phyloP scores from a whole-genome alignment of 2,888 invertebrate genomes.

The Lasiommata megera region DNA sequence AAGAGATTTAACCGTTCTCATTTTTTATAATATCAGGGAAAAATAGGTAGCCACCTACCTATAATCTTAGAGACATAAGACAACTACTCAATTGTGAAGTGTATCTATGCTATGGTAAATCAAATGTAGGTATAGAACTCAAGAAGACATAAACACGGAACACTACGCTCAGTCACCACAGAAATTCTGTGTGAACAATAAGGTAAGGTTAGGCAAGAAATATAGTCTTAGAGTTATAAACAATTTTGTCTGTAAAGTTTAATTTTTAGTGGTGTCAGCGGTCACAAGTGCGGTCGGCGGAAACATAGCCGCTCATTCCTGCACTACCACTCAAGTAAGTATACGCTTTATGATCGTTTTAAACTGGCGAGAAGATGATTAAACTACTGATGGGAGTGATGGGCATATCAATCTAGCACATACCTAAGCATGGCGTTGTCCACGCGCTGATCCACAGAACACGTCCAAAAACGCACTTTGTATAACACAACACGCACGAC shows the following conservation, averaged over 20 bases:
- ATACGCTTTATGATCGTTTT: constrained; percentile 17
- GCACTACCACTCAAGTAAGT: background rate
- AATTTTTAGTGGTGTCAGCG: background rate
- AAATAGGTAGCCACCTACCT: too few relatives aligned
- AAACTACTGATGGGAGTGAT: constrained; percentile 54
- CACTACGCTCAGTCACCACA: too few relatives aligned
- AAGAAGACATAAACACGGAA: too few relatives aligned
- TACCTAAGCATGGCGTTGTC: constrained; percentile 78
- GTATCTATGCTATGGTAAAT: too few relatives aligned
- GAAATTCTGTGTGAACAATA: too few relatives aligned
- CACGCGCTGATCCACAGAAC: constrained; percentile 67
- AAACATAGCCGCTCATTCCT: background rate
- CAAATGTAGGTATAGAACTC: too few relatives aligned
- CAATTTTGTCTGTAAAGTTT: constrained; percentile 16
- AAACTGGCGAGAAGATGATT: constrained; percentile 49
- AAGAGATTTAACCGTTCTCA: too few relatives aligned
- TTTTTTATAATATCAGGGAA: too few relatives aligned
- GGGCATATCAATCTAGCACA: constrained; percentile 71
- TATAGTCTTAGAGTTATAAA: background rate
- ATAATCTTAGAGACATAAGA: too few relatives aligned
- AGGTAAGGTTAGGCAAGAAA: too few relatives aligned
- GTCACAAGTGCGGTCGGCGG: constrained; percentile 11
- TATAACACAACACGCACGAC: constrained; percentile 66
- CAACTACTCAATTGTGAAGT: too few relatives aligned
- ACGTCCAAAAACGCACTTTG: constrained; percentile 66